Conservation (phyloP, 1,140 invertebrate genomes). For the Drosophila malerkotliana region DNA sequence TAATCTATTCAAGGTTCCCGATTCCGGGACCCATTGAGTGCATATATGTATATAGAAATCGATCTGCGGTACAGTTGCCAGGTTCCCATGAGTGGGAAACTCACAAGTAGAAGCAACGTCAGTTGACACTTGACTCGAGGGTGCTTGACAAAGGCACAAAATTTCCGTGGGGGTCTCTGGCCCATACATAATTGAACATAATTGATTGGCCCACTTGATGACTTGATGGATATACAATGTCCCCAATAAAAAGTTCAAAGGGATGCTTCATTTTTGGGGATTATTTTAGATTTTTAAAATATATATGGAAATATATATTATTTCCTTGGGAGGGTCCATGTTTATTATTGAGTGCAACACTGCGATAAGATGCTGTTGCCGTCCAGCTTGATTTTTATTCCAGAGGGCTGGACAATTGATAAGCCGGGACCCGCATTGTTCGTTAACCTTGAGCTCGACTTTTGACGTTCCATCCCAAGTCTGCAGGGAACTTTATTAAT, state of each 20-base stretch:
- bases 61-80: constrained; percentile 54
- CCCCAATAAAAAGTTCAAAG: constrained; percentile 1
- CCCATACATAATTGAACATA: constrained; percentile 74
- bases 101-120: constrained; percentile 41
- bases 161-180: constrained; percentile 5
- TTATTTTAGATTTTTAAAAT: constrained; percentile 2
- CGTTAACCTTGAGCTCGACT: constrained; percentile 75
- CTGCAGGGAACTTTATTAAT: constrained; percentile 70
- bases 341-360: constrained; percentile 17
- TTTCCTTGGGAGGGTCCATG: too few species aligned
- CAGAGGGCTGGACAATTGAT: constrained; percentile 61
- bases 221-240: constrained; percentile 26
- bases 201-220: constrained; percentile 68
- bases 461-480: constrained; percentile 45
- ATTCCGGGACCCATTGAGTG: constrained; percentile 6
- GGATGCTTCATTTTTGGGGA: not conserved
- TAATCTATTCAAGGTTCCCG: constrained; percentile 59
- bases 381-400: constrained; percentile 26
- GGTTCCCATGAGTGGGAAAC: constrained; percentile 59
- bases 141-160: constrained; percentile 10
- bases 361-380: constrained; percentile 48
- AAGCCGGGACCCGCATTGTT: constrained; percentile 55
- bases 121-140: constrained; percentile 55
- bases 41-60: constrained; percentile 26
- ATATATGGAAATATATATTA: not conserved